phyloP scores from a whole-genome alignment of 2,113 vertebrate genomes.

The Ramphastos sulfuratus region DNA sequence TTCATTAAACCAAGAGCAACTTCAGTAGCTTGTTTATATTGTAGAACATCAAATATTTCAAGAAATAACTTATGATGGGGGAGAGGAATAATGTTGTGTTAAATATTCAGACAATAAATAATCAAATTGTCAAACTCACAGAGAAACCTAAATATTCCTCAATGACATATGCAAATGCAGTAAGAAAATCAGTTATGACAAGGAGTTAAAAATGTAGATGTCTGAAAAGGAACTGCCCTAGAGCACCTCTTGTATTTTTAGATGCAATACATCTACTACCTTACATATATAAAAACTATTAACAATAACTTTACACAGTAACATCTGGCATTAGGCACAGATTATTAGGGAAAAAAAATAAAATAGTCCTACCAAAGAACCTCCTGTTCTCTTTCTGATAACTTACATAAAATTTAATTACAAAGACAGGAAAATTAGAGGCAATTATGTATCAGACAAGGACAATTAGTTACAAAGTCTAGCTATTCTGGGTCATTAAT shows the following conservation, averaged over 20 bases:
- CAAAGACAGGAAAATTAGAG: neutral
- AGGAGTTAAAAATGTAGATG: neutral
- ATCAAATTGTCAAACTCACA: neutral
- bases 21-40: neutral
- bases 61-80: slow-evolving; percentile 70
- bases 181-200: neutral
- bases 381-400: neutral
- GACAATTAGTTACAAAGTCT: neutral
- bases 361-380: neutral
- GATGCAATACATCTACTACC: neutral
- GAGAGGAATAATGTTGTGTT: neutral
- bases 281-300: neutral
- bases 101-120: neutral
- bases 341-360: neutral
- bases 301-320: neutral
- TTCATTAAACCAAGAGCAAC: slow-evolving; percentile 78
- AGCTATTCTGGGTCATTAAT: neutral
- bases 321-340: neutral
- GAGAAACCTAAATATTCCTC: neutral
- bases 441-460: neutral
- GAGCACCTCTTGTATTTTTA: neutral
- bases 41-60: slow-evolving; percentile 62
- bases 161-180: neutral
- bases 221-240: neutral
- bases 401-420: neutral